Percentiles rank a stretch among this genome's conserved stretches.
phyloP scores from a whole-genome alignment of 2,113 vertebrate species.

The Bufo bufo region DNA sequence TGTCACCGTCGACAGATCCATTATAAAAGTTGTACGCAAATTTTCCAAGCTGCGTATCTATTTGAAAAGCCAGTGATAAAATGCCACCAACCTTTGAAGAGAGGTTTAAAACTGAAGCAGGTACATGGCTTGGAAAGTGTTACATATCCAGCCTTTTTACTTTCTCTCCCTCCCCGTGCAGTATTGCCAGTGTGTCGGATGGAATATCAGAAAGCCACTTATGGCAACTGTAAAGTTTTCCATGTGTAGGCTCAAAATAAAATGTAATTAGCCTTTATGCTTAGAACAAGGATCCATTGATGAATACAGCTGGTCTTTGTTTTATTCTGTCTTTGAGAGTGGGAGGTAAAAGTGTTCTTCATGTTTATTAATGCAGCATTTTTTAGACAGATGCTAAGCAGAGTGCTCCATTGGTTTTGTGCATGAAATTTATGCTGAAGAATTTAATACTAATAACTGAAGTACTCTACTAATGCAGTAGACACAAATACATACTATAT shows the following conservation, averaged over 20 bases:
- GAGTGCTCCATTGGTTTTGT: slow-evolving; percentile 79
- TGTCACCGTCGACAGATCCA: not conserved
- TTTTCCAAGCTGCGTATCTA: not conserved
- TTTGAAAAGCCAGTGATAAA: not conserved
- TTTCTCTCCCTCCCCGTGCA: slow-evolving; percentile 52
- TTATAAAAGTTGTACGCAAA: not conserved
- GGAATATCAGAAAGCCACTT: slow-evolving; percentile 70
- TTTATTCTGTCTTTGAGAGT: slow-evolving; percentile 79
- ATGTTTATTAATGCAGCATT: slow-evolving; percentile 86
- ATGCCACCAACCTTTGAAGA: not conserved
- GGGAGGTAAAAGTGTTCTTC: slow-evolving; percentile 84
- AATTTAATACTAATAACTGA: slow-evolving; percentile 27
- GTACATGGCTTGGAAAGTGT: slow-evolving; percentile 61
- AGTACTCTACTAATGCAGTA: not conserved
- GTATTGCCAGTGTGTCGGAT: slow-evolving; percentile 68
- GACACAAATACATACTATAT: too few species aligned
- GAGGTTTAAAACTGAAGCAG: not conserved
- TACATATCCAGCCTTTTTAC: slow-evolving; percentile 58
- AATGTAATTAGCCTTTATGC: slow-evolving; percentile 87
- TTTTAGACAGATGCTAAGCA: slow-evolving; percentile 79
- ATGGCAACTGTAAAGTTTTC: slow-evolving; percentile 80
- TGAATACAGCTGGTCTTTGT: slow-evolving; percentile 87
- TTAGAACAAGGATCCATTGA: slow-evolving; percentile 88
- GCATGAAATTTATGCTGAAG: slow-evolving; percentile 62
- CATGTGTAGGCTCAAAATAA: slow-evolving; percentile 85